These are phyloP conservation scores for Centropus unirufus DNA, from an alignment of 2,113 vertebrate genomes.

Conservation along the genomic window DNA sequence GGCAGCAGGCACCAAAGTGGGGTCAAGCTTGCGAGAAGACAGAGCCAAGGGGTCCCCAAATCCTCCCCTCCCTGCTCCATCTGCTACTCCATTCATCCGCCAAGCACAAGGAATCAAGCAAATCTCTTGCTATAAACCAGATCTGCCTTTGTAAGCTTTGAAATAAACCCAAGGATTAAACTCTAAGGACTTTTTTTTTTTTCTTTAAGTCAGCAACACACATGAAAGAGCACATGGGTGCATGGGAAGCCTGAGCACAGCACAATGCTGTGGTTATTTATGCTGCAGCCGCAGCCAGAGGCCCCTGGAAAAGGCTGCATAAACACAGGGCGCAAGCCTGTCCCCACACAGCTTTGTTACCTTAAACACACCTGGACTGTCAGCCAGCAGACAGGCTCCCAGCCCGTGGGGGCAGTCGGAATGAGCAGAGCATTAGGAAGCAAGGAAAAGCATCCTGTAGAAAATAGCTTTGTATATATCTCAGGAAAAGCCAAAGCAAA, in stretches of 20 bases:
- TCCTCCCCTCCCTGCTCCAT: slow-evolving; percentile 6
- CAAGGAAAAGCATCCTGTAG: neutral
- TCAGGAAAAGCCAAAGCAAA: neutral
- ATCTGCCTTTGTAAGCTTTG: slow-evolving; percentile 56
- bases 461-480: neutral
- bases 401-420: neutral
- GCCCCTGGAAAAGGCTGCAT: neutral
- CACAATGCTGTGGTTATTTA: neutral
- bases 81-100: slow-evolving; percentile 22
- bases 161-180: slow-evolving; percentile 67
- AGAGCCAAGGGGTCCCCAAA: neutral
- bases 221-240: neutral
- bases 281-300: neutral
- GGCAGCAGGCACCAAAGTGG: neutral
- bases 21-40: neutral
- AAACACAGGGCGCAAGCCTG: neutral
- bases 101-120: slow-evolving; percentile 31
- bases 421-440: neutral
- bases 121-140: slow-evolving; percentile 51
- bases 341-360: neutral
- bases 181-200: neutral
- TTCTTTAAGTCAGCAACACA: neutral
- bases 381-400: neutral
- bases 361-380: neutral
- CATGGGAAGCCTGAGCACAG: neutral